Evolutionary conservation across 2,888 invertebrate genomes (phyloP).

Genomic region (Geotrupes spiniger): DNA sequence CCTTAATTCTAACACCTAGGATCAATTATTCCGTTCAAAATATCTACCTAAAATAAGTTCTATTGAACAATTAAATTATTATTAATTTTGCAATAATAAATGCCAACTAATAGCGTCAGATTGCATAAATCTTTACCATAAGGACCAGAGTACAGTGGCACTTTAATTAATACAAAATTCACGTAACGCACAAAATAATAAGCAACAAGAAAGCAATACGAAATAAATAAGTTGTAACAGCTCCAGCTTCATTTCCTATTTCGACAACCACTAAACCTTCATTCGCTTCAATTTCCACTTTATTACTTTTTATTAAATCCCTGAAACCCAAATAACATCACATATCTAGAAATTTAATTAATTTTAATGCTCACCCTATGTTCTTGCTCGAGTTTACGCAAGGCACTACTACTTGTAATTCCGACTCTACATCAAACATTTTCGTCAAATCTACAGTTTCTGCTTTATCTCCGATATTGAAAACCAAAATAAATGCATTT

Average conservation of each 20-base stretch:
- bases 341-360: background rate
- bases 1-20: no score
- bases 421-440: constrained; percentile 7
- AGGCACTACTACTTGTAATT: constrained; percentile 15
- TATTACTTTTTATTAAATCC: constrained; percentile 42
- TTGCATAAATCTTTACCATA: no score
- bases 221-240: background rate
- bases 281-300: constrained; percentile 44
- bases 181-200: no score
- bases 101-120: no score
- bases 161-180: no score
- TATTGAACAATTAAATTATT: no score
- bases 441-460: constrained; percentile 54
- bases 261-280: constrained; percentile 38
- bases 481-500: constrained; percentile 29
- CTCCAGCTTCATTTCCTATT: background rate
- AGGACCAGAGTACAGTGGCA: no score
- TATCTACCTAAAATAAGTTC: no score
- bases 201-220: background rate
- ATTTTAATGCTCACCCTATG: background rate
- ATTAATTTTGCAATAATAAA: no score
- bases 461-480: constrained; percentile 50
- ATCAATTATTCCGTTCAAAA: no score
- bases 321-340: constrained; percentile 46
- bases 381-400: constrained; percentile 20